Percentiles rank a stretch among this genome's conserved stretches.
Evolutionary conservation across 2,888 invertebrate species (phyloP).

Genomic region (Leptinotarsa juncta): DNA sequence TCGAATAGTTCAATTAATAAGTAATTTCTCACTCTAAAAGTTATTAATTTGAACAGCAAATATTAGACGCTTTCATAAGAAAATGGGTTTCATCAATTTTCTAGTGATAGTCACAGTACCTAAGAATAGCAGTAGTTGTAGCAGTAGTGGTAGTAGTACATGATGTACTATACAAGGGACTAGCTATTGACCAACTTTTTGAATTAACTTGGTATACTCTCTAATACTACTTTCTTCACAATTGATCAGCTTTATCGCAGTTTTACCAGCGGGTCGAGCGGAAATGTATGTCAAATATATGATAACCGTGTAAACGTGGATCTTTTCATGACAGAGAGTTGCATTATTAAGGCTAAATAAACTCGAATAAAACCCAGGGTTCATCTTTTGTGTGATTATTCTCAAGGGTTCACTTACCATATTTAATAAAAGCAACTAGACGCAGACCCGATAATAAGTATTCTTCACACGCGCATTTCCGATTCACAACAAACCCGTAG

Average conservation of each 20-base stretch:
- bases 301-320: background rate
- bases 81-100: no score
- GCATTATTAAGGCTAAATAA: background rate
- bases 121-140: no score
- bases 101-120: no score
- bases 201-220: background rate
- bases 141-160: no score
- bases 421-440: background rate
- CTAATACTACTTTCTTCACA: background rate
- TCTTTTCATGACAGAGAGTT: background rate
- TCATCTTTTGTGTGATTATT: background rate
- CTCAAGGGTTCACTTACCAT: background rate
- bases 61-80: no score
- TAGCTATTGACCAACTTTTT: background rate
- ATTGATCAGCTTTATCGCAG: background rate
- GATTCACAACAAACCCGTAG: background rate
- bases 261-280: background rate
- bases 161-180: no score
- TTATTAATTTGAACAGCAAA: no score
- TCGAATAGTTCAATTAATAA: no score
- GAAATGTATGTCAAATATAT: slow-evolving; percentile 7
- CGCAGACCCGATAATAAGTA: background rate
- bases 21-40: no score
- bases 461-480: slow-evolving; percentile 1
- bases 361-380: background rate